Conservation (phyloP, 1,140 invertebrate genomes). For the Eufriesea mexicana region DNA sequence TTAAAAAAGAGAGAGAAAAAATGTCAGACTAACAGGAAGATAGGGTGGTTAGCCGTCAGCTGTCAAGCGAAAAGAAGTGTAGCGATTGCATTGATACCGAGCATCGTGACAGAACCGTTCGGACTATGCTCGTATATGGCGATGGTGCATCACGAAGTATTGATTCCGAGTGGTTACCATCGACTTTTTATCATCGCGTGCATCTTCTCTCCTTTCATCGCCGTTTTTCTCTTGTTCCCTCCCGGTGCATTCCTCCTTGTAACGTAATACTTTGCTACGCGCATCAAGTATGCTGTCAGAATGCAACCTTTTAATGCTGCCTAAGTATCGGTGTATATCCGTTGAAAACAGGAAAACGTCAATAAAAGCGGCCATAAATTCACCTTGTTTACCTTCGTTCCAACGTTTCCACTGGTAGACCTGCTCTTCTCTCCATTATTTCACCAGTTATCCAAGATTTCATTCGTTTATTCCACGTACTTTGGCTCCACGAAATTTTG, state of each 20-base stretch:
- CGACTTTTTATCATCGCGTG: constrained; percentile 25
- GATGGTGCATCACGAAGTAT: constrained; percentile 17
- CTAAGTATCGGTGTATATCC: neutral
- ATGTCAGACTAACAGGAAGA: neutral
- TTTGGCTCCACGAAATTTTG: too few species aligned
- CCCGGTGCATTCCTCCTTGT: constrained; percentile 37
- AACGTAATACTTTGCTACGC: constrained; percentile 35
- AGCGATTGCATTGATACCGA: constrained; percentile 29
- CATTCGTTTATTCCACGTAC: too few species aligned
- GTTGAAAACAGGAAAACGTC: constrained; percentile 7
- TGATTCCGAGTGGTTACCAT: constrained; percentile 41
- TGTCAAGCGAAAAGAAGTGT: constrained; percentile 10
- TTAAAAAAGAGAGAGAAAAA: neutral
- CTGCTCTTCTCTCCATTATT: neutral
- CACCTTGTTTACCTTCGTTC: neutral
- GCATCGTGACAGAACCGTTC: constrained; percentile 20
- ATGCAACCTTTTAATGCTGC: constrained; percentile 30
- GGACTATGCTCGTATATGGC: neutral
- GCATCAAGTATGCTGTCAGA: constrained; percentile 33
- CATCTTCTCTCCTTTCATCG: constrained; percentile 45
- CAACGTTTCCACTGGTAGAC: neutral
- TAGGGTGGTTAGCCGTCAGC: constrained; percentile 7
- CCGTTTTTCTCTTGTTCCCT: constrained; percentile 41
- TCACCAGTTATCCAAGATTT: neutral
- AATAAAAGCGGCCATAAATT: neutral